Evolutionary conservation across 2,113 vertebrate species (phyloP), one percentile per base, ranked within the genome.

Genomic region (Phaethornis superciliosus): DNA sequence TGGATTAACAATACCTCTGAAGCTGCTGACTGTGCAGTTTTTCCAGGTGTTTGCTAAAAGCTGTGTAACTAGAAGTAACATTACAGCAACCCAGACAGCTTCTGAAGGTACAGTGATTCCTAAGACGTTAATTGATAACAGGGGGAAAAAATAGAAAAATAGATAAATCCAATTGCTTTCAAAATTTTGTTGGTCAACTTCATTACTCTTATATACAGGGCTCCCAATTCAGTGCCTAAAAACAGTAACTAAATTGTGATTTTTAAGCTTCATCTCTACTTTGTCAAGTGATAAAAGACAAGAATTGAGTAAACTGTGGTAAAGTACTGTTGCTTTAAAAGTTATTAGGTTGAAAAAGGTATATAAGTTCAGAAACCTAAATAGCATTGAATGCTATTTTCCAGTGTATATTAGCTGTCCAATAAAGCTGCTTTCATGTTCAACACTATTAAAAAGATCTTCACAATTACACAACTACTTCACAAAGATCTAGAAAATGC

Each of bases 391-490:
- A 92, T 94, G 56, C 49, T 72, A n/a, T 37, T 89, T 70, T 84
- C 86, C 78, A 60, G 77, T 18, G n/a, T 65, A 74, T 94, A 88
- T 83, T 81, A 94, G 62, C 77, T 90, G 92, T 76, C 81, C 90
- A 94, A 85, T 74, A 85, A 83, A 94, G 75, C 82, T 94, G 60
- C 77, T 96, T 96, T 95, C 80, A 90, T 76, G 94, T 67, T 93
- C 81, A 81, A 35, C 71, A 59, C 69, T 94, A 90, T 92, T 94
- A 90, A 95, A 97, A 97, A 89, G 63, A 84, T 92, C 89, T 96
- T 96, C 82, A 93, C 83, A 96, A 96, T 64, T 92, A 94, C 96
- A 93, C 83, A 96, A 96, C 64, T 92, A 94, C 96, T 89, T 97
- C 30, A 71, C 93, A 95, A 94, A 21, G 42, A 95, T 70, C 92